Evolutionary conservation across 92 coral and sea anemone genomes (phyloP).

Genomic region (Scolanthus callimorphus): DNA sequence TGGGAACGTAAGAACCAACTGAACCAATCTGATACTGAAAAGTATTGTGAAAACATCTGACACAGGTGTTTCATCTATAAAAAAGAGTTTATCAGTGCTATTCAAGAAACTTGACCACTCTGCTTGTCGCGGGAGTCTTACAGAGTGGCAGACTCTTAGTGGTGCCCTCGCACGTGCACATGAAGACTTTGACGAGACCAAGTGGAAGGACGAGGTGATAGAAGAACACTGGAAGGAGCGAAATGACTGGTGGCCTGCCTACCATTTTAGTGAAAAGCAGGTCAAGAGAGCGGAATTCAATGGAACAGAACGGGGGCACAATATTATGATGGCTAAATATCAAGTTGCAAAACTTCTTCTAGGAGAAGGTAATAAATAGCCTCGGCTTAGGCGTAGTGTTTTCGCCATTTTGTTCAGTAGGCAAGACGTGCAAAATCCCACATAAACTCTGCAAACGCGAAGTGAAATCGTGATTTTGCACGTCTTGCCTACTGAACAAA

Average conservation of each 20-base stretch:
- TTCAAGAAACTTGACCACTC: slow-evolving; percentile 89
- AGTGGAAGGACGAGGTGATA: slow-evolving; percentile 5
- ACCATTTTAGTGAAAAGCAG: slow-evolving; percentile 53
- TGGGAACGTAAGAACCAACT: too few species aligned
- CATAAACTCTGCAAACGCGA: too few species aligned
- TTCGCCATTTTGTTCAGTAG: too few species aligned
- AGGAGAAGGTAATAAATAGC: not conserved
- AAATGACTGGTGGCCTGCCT: slow-evolving; percentile 90
- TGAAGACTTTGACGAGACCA: slow-evolving; percentile 13
- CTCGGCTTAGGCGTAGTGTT: not conserved
- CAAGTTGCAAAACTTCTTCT: not conserved
- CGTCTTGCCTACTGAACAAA: too few species aligned
- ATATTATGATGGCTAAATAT: too few species aligned
- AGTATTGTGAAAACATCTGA: too few species aligned
- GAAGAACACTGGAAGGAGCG: slow-evolving; percentile 70
- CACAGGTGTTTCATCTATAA: too few species aligned
- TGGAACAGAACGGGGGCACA: too few species aligned
- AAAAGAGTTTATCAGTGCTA: slow-evolving; percentile 18
- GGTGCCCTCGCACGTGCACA: slow-evolving; percentile 5
- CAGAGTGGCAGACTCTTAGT: slow-evolving; percentile 56
- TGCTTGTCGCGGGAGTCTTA: slow-evolving; percentile 40
- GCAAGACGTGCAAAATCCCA: too few species aligned
- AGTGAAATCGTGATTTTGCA: too few species aligned
- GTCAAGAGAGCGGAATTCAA: not conserved
- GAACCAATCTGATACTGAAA: too few species aligned